These are phyloP conservation scores for Brachionus paranguensis DNA, from an alignment of 1,140 invertebrate species.

Conservation along the genomic window DNA sequence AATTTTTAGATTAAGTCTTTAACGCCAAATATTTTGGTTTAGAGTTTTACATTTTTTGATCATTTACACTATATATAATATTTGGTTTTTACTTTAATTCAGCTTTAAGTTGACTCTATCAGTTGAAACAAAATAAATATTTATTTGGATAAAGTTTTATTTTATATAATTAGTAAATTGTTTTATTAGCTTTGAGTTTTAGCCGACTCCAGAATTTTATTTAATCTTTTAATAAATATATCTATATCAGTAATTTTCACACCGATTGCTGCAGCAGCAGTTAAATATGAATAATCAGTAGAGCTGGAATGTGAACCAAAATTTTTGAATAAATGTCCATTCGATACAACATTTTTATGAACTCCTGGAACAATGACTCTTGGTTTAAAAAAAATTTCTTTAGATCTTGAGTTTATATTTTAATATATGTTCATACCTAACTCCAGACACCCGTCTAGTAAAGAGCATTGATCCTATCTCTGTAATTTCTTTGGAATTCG, in stretches of 20 bases:
- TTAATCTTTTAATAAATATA: conserved; percentile 63
- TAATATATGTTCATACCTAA: conserved; percentile 52
- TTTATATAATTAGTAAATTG: not conserved
- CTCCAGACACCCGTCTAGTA: conserved; percentile 66
- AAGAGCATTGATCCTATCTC: conserved; percentile 69
- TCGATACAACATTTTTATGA: conserved; percentile 41
- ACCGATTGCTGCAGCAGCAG: conserved; percentile 67
- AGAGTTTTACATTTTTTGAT: no score
- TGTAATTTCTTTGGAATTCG: conserved; percentile 45
- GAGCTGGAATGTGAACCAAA: conserved; percentile 66
- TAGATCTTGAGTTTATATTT: not conserved
- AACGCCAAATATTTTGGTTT: no score
- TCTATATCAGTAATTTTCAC: conserved; percentile 65
- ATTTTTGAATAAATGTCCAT: conserved; percentile 55
- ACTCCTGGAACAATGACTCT: conserved; percentile 49
- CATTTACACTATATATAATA: no score
- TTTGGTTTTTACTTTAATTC: no score
- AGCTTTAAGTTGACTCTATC: not conserved
- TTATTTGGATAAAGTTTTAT: not conserved
- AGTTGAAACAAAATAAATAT: not conserved
- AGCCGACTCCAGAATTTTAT: conserved; percentile 55
- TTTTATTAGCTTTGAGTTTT: not conserved
- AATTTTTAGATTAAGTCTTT: no score
- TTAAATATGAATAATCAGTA: conserved; percentile 65
- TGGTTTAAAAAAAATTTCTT: not conserved